These are phyloP conservation scores for Lordiphosa andalusiaca DNA, from an alignment of 2,888 invertebrate species.

Conservation along the genomic window DNA sequence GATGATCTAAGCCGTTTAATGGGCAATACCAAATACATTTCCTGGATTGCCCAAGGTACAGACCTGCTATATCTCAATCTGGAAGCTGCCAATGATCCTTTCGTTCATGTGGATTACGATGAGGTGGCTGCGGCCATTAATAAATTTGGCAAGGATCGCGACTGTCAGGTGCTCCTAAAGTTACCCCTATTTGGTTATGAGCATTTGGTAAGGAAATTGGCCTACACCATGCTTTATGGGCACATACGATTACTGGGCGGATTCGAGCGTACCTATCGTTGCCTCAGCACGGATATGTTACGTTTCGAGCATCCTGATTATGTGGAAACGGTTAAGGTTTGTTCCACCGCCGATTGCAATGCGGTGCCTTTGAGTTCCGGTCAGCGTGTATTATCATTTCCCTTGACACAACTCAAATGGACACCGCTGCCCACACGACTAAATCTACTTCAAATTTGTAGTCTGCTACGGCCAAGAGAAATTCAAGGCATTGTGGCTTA, in stretches of 20 bases:
- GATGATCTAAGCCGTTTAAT: conserved; percentile 42
- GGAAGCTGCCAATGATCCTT: conserved; percentile 19
- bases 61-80: conserved; percentile 50
- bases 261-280: conserved; percentile 20
- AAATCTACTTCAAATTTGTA: conserved; percentile 53
- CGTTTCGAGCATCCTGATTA: conserved; percentile 10
- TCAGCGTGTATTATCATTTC: not conserved
- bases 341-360: not conserved
- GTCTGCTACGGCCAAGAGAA: conserved; percentile 45
- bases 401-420: conserved; percentile 33
- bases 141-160: not conserved
- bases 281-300: conserved; percentile 18
- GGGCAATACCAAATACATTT: conserved; percentile 29
- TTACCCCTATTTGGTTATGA: conserved; percentile 54
- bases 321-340: not conserved
- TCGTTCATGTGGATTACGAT: conserved; percentile 37
- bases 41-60: conserved; percentile 50
- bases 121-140: conserved; percentile 21
- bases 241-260: conserved; percentile 30
- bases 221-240: conserved; percentile 35
- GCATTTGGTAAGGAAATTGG: conserved; percentile 29
- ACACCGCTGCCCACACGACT: conserved; percentile 47
- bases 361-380: not conserved
- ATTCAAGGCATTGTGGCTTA: conserved; percentile 46
- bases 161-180: conserved; percentile 3